Percentiles rank a stretch among this genome's conserved stretches.
Evolutionary conservation across 2,113 vertebrate genomes (phyloP).

Genomic region (Phyllostomus discolor): DNA sequence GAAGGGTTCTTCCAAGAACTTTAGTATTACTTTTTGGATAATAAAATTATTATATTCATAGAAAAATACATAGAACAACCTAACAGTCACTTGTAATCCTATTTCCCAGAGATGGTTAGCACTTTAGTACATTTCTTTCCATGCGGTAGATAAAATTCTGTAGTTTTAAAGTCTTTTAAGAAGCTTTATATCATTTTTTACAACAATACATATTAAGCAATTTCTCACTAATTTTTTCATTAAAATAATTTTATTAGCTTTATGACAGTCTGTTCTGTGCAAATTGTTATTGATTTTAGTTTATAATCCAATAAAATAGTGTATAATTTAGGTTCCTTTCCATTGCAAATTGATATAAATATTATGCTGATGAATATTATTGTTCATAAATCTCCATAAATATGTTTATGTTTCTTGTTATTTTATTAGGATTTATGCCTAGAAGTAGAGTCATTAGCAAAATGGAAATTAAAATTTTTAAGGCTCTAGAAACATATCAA

Average conservation of each 20-base stretch:
- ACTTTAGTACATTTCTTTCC: background rate
- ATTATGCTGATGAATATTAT: background rate
- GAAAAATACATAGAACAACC: background rate
- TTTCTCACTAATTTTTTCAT: background rate
- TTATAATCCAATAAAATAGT: slow-evolving; percentile 1
- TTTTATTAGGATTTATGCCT: background rate
- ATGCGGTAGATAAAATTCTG: slow-evolving; percentile 11
- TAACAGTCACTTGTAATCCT: background rate
- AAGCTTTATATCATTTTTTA: background rate
- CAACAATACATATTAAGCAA: background rate
- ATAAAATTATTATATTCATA: background rate
- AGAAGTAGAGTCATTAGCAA: background rate
- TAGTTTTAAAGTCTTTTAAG: background rate
- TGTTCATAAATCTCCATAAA: background rate
- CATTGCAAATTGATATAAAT: slow-evolving; percentile 8
- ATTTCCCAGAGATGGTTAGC: background rate
- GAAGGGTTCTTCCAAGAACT: background rate
- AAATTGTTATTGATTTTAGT: background rate
- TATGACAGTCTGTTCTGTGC: background rate
- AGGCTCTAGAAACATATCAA: background rate
- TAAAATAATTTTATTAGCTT: slow-evolving; percentile 26
- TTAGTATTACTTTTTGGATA: background rate
- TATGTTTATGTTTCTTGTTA: background rate
- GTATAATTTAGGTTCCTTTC: background rate
- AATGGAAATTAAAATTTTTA: background rate